These are phyloP conservation scores for Pitta sordida DNA, from an alignment of 2,113 vertebrate species.

Conservation along the genomic window DNA sequence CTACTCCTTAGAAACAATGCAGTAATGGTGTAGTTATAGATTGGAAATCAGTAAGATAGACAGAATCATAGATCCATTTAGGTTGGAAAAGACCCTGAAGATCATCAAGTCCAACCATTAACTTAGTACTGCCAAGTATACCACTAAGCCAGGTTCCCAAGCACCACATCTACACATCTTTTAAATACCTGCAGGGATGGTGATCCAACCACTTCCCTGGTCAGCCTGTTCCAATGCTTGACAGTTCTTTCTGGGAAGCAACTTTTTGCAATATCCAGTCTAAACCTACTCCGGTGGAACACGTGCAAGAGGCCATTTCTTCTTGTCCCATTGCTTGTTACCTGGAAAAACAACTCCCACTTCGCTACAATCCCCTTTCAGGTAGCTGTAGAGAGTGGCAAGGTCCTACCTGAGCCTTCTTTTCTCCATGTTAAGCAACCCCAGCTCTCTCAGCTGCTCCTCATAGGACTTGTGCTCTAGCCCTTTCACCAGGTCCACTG, in stretches of 20 bases:
- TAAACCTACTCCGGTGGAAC: not conserved
- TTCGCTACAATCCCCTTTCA: not conserved
- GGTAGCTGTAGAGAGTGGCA: fast-evolving
- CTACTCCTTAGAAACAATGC: not conserved
- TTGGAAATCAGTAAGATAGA: not conserved
- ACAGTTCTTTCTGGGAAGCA: not conserved
- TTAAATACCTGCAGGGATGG: not conserved
- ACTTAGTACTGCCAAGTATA: not conserved
- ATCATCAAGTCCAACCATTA: not conserved
- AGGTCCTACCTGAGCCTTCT: not conserved
- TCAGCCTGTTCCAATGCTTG: not conserved
- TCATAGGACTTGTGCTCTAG: fast-evolving
- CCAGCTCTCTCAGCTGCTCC: not conserved
- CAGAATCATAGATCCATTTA: fast-evolving
- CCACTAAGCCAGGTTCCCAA: not conserved
- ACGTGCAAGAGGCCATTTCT: not conserved
- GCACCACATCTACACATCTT: not conserved
- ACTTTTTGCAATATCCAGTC: not conserved
- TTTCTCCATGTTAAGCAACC: not conserved
- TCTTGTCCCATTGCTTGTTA: not conserved
- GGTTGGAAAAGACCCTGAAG: not conserved
- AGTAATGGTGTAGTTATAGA: not conserved
- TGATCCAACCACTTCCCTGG: not conserved
- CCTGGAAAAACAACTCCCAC: fast-evolving
- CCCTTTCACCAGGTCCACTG: fast-evolving